Conservation (phyloP, 2,113 vertebrate species). For the Tichodroma muraria region DNA sequence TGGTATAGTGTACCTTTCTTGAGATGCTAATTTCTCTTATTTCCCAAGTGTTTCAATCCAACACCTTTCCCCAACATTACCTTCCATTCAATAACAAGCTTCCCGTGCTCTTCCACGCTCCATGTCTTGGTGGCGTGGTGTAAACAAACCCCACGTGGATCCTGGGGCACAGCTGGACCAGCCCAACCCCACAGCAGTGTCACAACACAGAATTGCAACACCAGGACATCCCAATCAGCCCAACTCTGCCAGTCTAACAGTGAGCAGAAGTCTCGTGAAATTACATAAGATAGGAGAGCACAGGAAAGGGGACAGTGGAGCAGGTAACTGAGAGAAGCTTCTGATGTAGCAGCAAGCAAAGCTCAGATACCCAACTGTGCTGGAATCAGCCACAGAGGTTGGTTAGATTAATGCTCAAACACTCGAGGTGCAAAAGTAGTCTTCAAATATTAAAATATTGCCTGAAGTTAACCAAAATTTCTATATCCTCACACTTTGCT, state of each 20-base stretch:
- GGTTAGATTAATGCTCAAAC: not conserved
- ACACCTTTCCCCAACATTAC: not conserved
- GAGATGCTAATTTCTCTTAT: not conserved
- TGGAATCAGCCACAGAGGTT: not conserved
- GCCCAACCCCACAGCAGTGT: not conserved
- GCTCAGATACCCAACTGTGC: not conserved
- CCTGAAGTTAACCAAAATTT: not conserved
- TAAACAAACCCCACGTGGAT: not conserved
- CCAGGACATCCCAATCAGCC: not conserved
- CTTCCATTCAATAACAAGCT: not conserved
- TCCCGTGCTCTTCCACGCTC: accelerated
- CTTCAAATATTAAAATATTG: not conserved
- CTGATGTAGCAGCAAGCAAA: not conserved
- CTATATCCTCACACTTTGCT: not conserved
- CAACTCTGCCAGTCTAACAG: not conserved
- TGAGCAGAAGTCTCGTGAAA: not conserved
- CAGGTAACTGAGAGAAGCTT: not conserved
- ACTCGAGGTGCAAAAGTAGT: not conserved
- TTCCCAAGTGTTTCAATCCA: not conserved
- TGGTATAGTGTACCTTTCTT: not conserved
- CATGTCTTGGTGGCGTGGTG: accelerated
- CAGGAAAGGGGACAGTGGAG: not conserved
- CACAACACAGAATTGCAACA: constrained; percentile 10
- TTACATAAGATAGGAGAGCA: not conserved
- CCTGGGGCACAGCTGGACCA: not conserved